phyloP scores from a whole-genome alignment of 2,113 vertebrate genomes.

The Octodon degus region DNA sequence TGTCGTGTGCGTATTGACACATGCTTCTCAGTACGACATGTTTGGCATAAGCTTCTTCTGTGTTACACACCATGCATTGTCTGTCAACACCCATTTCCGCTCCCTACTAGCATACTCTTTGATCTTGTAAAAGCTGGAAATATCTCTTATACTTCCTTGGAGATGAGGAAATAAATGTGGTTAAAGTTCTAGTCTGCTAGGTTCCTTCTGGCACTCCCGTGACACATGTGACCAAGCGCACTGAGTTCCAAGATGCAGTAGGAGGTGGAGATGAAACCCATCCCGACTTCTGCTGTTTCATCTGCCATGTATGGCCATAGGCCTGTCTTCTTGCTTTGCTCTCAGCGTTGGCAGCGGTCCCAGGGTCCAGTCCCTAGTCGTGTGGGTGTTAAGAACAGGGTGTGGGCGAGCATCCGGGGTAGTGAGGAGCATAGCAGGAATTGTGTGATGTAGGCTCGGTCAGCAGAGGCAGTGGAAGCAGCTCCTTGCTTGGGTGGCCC shows the following conservation, averaged over 20 bases:
- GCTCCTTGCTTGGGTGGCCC: background rate
- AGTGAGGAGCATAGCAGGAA: background rate
- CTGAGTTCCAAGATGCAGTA: too few relatives aligned
- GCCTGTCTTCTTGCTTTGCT: background rate
- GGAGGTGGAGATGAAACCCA: background rate
- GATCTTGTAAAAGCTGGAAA: background rate
- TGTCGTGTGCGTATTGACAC: background rate
- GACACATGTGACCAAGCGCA: background rate
- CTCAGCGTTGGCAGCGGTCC: background rate
- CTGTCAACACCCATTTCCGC: background rate
- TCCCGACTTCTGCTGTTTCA: background rate
- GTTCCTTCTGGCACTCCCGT: background rate
- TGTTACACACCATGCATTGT: background rate
- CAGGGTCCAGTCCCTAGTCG: background rate
- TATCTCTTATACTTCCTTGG: background rate
- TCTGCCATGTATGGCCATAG: accelerated
- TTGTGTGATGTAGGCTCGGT: background rate
- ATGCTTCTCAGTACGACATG: background rate
- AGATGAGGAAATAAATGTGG: background rate
- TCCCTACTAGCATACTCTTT: background rate
- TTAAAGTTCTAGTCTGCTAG: background rate
- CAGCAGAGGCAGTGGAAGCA: too few relatives aligned
- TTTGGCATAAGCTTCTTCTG: constrained; percentile 35
- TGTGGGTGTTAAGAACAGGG: background rate
- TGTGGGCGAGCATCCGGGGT: background rate